phyloP scores from a whole-genome alignment of 2,113 vertebrate species.

The Cardinalis cardinalis region DNA sequence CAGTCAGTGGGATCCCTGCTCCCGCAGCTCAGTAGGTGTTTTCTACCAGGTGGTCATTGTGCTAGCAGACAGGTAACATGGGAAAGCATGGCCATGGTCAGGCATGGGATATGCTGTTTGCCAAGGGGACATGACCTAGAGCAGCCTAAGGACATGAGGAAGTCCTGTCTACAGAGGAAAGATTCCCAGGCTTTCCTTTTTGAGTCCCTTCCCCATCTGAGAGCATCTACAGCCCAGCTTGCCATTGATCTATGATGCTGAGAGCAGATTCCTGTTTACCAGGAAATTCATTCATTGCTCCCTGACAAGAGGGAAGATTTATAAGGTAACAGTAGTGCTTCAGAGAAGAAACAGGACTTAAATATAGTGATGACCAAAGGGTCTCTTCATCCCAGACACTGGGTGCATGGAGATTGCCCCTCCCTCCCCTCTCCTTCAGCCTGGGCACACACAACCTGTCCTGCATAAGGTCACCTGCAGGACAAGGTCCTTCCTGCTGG shows the following conservation, averaged over 20 bases:
- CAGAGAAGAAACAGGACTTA: neutral
- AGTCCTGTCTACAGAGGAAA: neutral
- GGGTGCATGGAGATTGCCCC: fast-evolving
- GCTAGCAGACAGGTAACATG: neutral
- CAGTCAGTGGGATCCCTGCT: neutral
- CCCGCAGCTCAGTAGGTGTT: neutral
- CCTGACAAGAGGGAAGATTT: neutral
- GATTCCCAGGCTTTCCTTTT: neutral
- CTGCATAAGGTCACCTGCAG: neutral
- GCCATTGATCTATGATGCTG: fast-evolving
- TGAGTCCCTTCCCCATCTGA: neutral
- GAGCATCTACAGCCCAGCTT: neutral
- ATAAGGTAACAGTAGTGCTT: neutral
- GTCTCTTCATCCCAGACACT: neutral
- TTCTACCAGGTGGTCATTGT: neutral
- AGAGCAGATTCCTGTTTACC: neutral
- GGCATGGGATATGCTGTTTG: neutral
- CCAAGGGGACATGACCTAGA: neutral
- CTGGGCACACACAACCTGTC: neutral
- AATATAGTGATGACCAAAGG: neutral
- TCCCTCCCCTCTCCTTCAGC: neutral
- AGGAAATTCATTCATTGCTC: neutral
- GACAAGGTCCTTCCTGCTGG: neutral
- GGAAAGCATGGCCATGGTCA: neutral
- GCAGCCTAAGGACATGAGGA: neutral